Base-by-base conservation (phyloP, 2,797 vertebrate genomes). In the Dendrocincla tyrannina region DNA sequence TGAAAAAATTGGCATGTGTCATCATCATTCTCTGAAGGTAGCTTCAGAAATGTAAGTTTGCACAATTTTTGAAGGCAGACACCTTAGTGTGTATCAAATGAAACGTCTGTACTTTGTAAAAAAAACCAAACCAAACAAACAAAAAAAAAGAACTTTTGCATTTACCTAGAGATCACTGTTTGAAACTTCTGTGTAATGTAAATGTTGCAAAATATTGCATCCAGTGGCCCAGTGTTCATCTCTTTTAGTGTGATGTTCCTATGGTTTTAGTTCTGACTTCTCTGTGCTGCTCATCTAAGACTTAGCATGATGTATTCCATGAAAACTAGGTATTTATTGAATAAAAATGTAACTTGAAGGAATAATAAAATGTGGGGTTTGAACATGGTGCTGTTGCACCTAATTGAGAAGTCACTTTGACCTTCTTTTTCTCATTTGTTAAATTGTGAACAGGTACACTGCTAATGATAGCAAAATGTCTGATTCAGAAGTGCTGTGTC, bases 241-340 rank as follows among this genome's bases (percentile, higher is more conserved):
- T 63, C 67, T 87, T 66, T 60, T 72, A 82, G 59, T 59, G 63
- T 72, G 70, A 78, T 74, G 28, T 55, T 59, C 27, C 37, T 86
- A 5, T 67, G 91, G 67, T 82, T 74, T 55, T 83, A 76, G 27
- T 85, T 91, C 50, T 4, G 7, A 24, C 79, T 84, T 93, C 84
- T 93, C 69, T 92, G 74, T 93, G 83, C 90, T 94, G 50, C 93
- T 91, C 68, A 83, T 94, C 90, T 93, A 91, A 78, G 87, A 84
- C 60, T 96, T 92, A 98, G 98, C 98, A 98, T 98, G 98, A 95
- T 97, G 95, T 98, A 94, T 94, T 96, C 97, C 97, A 92, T 97
- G 96, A 97, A 97, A 98, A 96, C 95, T 98, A 97, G 96, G 97
- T 99, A 99, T 99, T 99, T 99, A 99, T 99, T 98, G 97, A 98